Base-by-base conservation (phyloP, 2,888 invertebrate species). In the Drosophila limbata region DNA sequence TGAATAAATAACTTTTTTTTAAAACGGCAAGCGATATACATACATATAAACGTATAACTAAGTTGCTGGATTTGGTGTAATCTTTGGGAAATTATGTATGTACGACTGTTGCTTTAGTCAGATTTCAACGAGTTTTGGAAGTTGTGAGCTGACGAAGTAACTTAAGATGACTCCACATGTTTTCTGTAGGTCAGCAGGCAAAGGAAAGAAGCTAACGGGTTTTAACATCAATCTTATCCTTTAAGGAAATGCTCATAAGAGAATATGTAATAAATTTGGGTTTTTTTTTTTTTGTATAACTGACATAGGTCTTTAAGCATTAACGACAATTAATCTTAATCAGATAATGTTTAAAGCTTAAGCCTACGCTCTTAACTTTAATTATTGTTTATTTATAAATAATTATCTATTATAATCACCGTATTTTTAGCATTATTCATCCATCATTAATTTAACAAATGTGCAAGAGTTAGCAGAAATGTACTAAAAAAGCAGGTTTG, bases 11-110 rank as follows among this genome's bases (percentile, higher is more conserved):
- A 74, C 79, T 48, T 52, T 52, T 37, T 51, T 59, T 71, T 63
- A 28, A 82, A 81, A 86, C 81, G 84, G 81, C 86, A 86, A 83
- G 85, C 68, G 73, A 79, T 83, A 84, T 74, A 65, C 47, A 40
- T 74, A 65, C 44, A 37, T 55, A 47, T 5, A 25, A 25, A 25
- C 1, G 25, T 25, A 5, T 25, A 25, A 63, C 73, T 64, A 25
- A 63, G 77, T 64, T 61, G 50, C 42, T 66, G 73, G 33, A 44
- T 76, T 77, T 73, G 69, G 77, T 50, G 69, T 68, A 77, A 81
- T 86, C 81, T 77, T 70, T 37, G 67, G 60, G 77, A 73, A 70
- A 80, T 84, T 81, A n/a, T 31, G 19, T 52, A 33, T 11, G n/a
- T 35, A 25, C 31, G 15, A 57, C 33, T 61, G 59, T 44, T 53